Percentiles rank a stretch among this genome's conserved stretches.
phyloP scores from a whole-genome alignment of 2,113 vertebrate genomes.

The Misgurnus mizolepis region DNA sequence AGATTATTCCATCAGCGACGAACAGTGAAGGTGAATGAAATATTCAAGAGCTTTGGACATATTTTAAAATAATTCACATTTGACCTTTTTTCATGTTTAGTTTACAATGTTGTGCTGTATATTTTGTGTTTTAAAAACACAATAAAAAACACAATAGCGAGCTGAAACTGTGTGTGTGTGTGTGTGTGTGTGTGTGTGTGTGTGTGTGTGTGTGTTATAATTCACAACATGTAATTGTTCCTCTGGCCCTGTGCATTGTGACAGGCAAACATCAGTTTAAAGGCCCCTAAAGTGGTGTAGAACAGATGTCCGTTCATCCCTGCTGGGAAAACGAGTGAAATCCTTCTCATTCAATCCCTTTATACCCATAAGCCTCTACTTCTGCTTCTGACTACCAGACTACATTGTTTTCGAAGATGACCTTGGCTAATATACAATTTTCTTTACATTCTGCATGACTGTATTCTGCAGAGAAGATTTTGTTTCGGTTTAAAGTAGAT shows the following conservation, averaged over 20 bases:
- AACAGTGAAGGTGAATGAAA: too few species aligned
- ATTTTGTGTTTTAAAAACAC: conserved; percentile 4
- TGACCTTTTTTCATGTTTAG: too few species aligned
- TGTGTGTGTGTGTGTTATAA: conserved; percentile 26
- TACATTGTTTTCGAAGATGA: not conserved
- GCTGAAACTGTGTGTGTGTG: not conserved
- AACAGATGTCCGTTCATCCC: conserved; percentile 64
- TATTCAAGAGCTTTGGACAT: too few species aligned
- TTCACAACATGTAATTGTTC: conserved; percentile 45
- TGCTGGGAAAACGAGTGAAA: conserved; percentile 12
- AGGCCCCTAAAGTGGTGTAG: conserved; percentile 64
- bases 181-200: conserved; percentile 17
- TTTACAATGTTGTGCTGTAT: not conserved
- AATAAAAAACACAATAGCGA: not conserved
- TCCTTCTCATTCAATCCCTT: conserved; percentile 38
- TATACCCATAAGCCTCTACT: not conserved
- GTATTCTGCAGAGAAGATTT: not conserved
- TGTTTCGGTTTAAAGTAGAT: not conserved
- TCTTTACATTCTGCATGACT: not conserved
- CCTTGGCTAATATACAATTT: not conserved
- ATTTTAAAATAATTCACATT: too few species aligned
- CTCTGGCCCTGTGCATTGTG: conserved; percentile 60
- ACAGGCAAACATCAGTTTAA: conserved; percentile 68
- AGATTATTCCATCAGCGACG: too few species aligned
- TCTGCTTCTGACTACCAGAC: not conserved